A percentile compares a stretch with the other conserved stretches of the same genome.
Evolutionary conservation across 2,113 vertebrate species (phyloP).

Genomic region (Oncorhynchus clarkii): DNA sequence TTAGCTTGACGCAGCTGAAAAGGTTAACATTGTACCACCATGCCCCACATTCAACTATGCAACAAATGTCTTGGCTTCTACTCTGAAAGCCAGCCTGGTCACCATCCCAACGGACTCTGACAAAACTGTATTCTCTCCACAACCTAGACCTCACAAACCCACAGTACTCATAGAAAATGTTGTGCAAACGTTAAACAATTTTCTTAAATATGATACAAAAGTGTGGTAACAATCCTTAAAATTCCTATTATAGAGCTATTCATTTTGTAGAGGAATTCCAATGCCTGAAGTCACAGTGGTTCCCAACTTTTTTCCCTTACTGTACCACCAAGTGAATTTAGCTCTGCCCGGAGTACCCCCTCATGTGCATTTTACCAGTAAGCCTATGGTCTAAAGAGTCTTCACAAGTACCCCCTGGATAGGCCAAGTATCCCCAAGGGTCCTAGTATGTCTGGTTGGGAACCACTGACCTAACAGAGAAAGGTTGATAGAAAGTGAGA

Average conservation of each 20-base stretch:
- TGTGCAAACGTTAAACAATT: constrained; percentile 5
- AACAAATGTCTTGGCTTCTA: constrained; percentile 86
- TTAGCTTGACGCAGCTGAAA: constrained; percentile 65
- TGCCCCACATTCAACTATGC: constrained; percentile 93
- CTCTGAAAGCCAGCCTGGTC: constrained; percentile 78
- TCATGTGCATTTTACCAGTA: too few species aligned
- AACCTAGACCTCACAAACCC: constrained; percentile 44
- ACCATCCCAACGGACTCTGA: constrained; percentile 57
- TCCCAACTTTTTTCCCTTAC: too few species aligned
- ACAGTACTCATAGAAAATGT: not conserved
- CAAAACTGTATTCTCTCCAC: constrained; percentile 86
- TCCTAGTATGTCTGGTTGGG: too few species aligned
- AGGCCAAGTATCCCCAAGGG: too few species aligned
- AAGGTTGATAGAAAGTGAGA: not conserved
- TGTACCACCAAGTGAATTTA: too few species aligned
- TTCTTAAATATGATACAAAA: constrained; percentile 18
- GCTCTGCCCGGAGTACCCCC: too few species aligned
- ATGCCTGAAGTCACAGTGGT: not conserved
- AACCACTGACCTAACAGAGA: too few species aligned
- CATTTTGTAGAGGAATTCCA: not conserved
- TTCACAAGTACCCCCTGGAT: not conserved
- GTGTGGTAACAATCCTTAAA: constrained; percentile 64
- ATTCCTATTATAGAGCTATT: constrained; percentile 22
- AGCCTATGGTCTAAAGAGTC: too few species aligned
- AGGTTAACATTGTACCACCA: constrained; percentile 74